These are phyloP conservation scores for Taenaris catops DNA, from an alignment of 2,888 invertebrate species.

Conservation along the genomic window DNA sequence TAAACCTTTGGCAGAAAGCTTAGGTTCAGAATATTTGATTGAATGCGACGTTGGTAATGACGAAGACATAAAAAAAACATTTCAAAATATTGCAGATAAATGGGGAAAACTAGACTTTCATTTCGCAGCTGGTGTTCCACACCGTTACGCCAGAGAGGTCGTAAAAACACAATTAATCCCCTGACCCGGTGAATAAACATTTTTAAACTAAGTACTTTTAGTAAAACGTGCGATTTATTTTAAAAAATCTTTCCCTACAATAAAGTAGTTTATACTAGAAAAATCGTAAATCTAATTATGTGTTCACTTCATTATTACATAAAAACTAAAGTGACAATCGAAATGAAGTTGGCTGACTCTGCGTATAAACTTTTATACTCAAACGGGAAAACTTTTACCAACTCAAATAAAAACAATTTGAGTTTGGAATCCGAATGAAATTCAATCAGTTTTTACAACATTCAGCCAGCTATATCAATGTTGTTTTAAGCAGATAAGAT, in stretches of 20 bases:
- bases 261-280: not conserved
- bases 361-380: conserved; percentile 15
- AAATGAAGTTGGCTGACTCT: conserved; percentile 7
- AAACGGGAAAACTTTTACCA: conserved; percentile 17
- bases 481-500: conserved; percentile 7
- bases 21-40: too few species aligned
- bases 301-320: not conserved
- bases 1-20: too few species aligned
- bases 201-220: too few species aligned
- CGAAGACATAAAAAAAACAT: too few species aligned
- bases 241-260: not conserved
- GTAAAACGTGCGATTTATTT: not conserved
- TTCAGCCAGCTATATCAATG: conserved; percentile 7
- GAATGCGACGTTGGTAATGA: too few species aligned
- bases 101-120: too few species aligned
- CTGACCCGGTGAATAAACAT: too few species aligned
- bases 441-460: conserved; percentile 14
- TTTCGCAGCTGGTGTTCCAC: too few species aligned
- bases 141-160: too few species aligned
- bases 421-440: conserved; percentile 10
- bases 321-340: conserved; percentile 11
- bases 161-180: too few species aligned
- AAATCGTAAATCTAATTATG: not conserved
- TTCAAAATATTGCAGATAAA: too few species aligned
- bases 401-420: conserved; percentile 23